Conservation (phyloP, 2,888 invertebrate species). For the Cephus runcator region DNA sequence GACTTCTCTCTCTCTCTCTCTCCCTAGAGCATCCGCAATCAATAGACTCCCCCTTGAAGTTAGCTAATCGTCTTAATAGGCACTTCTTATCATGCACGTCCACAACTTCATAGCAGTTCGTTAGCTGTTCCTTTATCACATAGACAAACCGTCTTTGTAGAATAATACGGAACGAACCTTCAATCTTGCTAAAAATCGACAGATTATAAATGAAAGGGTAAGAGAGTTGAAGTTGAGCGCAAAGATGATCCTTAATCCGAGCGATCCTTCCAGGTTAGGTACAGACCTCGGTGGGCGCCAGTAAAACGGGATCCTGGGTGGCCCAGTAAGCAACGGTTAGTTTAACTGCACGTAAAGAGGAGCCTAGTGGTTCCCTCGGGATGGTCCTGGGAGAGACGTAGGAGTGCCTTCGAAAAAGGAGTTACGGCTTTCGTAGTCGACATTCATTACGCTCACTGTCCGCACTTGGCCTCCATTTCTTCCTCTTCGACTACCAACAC, state of each 20-base stretch:
- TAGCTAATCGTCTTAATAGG: neutral
- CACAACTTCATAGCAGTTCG: neutral
- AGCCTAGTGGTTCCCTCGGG: slow-evolving; percentile 26
- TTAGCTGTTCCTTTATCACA: neutral
- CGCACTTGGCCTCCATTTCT: neutral
- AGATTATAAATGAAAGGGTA: neutral
- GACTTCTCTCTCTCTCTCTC: no score
- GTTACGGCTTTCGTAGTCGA: slow-evolving; percentile 48
- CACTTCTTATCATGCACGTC: neutral
- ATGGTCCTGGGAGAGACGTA: slow-evolving; percentile 39
- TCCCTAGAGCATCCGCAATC: neutral
- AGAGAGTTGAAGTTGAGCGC: neutral
- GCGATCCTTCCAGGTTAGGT: neutral
- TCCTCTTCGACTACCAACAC: neutral
- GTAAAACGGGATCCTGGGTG: neutral
- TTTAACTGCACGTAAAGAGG: slow-evolving; percentile 18
- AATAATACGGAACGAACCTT: neutral
- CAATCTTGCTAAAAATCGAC: neutral
- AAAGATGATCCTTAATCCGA: neutral
- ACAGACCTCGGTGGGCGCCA: neutral
- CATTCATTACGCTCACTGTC: slow-evolving; percentile 51
- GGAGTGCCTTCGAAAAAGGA: slow-evolving; percentile 51
- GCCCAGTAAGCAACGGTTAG: slow-evolving; percentile 6
- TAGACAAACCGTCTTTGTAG: neutral
- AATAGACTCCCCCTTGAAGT: neutral